Conservation (phyloP, 2,797 vertebrate species). For the Eurystomus glaucurus region DNA sequence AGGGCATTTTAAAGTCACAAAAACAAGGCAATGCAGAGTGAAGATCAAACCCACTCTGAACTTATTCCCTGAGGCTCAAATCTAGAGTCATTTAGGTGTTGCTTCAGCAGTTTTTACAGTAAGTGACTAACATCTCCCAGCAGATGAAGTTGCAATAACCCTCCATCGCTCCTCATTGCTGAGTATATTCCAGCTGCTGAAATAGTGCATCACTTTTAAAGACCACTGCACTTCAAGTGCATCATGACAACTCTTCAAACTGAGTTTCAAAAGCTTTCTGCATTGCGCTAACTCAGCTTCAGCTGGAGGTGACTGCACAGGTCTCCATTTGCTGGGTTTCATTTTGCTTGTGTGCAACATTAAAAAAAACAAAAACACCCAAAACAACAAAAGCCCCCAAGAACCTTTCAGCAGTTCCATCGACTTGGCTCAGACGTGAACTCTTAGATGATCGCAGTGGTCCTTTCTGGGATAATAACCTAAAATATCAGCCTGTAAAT, state of each 20-base stretch:
- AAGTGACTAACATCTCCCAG: not conserved
- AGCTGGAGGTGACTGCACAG: not conserved
- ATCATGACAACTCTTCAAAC: not conserved
- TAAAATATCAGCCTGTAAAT: not conserved
- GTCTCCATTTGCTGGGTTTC: not conserved
- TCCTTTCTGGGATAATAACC: not conserved
- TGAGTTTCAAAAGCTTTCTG: not conserved
- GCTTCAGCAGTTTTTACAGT: slow-evolving; percentile 21
- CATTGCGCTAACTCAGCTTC: not conserved
- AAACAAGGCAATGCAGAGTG: not conserved
- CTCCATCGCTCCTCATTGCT: not conserved
- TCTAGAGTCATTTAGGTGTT: not conserved
- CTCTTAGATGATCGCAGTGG: not conserved
- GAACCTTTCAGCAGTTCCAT: not conserved
- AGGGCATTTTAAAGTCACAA: not conserved
- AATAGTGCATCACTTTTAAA: not conserved
- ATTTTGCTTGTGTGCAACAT: not conserved
- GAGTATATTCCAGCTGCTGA: not conserved
- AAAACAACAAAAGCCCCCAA: not conserved
- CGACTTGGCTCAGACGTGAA: not conserved
- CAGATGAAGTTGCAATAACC: not conserved
- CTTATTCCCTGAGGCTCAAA: not conserved
- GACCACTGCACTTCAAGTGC: not conserved
- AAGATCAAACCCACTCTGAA: not conserved
- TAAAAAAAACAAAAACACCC: not conserved